Percentiles rank a stretch among this genome's conserved stretches.
Conservation (phyloP, 2,888 invertebrate genomes). For the Pyrrhosoma nymphula region DNA sequence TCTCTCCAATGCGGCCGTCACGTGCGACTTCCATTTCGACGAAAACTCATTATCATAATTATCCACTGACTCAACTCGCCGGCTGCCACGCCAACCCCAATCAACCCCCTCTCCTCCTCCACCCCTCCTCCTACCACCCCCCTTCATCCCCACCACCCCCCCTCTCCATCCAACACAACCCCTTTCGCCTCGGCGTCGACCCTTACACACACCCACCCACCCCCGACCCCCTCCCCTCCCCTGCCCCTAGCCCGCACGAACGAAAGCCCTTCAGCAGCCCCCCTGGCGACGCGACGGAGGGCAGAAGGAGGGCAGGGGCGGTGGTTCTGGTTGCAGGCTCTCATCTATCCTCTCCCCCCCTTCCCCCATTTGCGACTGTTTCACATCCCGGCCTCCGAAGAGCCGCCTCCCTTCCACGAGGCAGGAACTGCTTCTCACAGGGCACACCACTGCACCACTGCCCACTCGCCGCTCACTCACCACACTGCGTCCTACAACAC, state of each 20-base stretch:
- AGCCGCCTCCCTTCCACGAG: no score
- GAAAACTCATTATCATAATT: constrained; percentile 69
- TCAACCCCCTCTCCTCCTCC: constrained; percentile 71
- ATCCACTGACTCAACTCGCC: constrained; percentile 81
- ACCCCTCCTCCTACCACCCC: constrained; percentile 71
- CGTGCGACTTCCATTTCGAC: constrained; percentile 74
- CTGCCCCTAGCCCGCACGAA: no score
- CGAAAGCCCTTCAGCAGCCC: neutral
- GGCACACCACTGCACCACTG: no score
- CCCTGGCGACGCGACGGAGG: neutral
- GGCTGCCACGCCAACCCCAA: constrained; percentile 74
- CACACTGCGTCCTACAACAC: no score
- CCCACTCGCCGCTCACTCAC: no score
- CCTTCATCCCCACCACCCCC: constrained; percentile 70
- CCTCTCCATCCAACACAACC: constrained; percentile 68
- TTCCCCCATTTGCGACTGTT: no score
- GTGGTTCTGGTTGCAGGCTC: neutral
- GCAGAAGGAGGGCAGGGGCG: neutral
- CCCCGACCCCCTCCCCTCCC: neutral
- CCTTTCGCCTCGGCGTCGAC: neutral
- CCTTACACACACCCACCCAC: neutral
- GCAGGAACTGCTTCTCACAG: no score
- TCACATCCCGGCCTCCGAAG: no score
- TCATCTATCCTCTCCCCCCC: no score
- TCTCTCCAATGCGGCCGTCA: constrained; percentile 72